Evolutionary conservation across 2,113 vertebrate genomes (phyloP), one percentile per base, ranked within the genome.

Genomic region (Gracilinanus agilis): DNA sequence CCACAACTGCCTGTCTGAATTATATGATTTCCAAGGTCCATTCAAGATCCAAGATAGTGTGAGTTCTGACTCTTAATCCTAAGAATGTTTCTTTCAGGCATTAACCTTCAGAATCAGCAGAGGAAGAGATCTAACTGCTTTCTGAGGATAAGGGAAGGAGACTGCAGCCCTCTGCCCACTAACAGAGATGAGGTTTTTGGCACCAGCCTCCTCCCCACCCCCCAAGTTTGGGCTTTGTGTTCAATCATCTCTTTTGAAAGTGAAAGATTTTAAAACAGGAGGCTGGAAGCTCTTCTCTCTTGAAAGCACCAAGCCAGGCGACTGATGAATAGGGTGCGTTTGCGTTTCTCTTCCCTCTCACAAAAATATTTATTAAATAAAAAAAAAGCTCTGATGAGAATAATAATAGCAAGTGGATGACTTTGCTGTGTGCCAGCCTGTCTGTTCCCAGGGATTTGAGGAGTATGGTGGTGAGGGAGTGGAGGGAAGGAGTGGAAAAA

Each of bases 171-270:
- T 88, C 94, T 92, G 94, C 0, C 54, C 97, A 93, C 91, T 44
- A 94, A 53, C 61, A 96, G 96, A 94, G 97, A 97, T 56, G 97
- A 96, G 53, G 2, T 94, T 67, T 54, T 97, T 94, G 98, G 98
- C 97, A 97, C 92, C 0, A 61, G 7, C 93, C 95, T 96, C 93
- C 16, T 6, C n/a, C 6, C 67, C 34, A 56, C 55, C 67, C 61
- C 95, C 88, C 44, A 13, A 96, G 95, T 49, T 90, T 94, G 94
- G 91, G 61, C 89, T 3, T 94, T 54, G 94, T 91, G 0, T 93
- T 96, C 96, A 97, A 96, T 97, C 97, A 97, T 93, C 97, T 96
- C 96, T 98, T 98, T 98, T 90, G 34, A 96, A 96, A 95, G 3
- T 93, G 90, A 95, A 97, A 93, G 95, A 89, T 95, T 98, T 95